These are phyloP conservation scores for Drosophila flavopinicola DNA, from an alignment of 2,888 invertebrate species.

Conservation along the genomic window DNA sequence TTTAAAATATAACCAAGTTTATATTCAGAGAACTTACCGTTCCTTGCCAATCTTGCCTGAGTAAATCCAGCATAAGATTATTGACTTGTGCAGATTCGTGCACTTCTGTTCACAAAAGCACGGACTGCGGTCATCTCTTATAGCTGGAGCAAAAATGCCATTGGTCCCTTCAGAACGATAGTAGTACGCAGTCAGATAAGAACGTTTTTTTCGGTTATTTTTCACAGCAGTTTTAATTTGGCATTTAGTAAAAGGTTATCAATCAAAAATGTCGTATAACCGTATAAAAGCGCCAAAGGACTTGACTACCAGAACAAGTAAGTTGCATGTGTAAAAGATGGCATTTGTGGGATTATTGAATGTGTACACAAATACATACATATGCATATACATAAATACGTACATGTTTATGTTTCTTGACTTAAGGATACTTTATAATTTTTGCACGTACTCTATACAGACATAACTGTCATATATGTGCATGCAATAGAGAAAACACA, in stretches of 20 bases:
- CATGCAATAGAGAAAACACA: not conserved
- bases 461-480: not conserved
- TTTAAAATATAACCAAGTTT: too few species aligned
- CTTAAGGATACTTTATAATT: not conserved
- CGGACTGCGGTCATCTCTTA: slow-evolving; percentile 26
- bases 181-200: slow-evolving; percentile 2
- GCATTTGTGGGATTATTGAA: too few species aligned
- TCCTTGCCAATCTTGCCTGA: not conserved
- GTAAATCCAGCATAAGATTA: too few species aligned
- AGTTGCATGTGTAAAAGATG: too few species aligned
- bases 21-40: not conserved
- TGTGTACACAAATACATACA: not conserved
- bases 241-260: too few species aligned
- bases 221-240: too few species aligned
- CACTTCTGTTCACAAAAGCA: slow-evolving; percentile 1
- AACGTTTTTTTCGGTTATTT: not conserved
- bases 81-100: not conserved
- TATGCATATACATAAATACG: not conserved
- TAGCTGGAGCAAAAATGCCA: not conserved
- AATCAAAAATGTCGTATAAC: slow-evolving; percentile 38
- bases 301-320: not conserved
- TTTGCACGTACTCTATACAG: not conserved
- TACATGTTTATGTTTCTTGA: too few species aligned
- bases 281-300: slow-evolving; percentile 22
- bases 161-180: slow-evolving; percentile 10